phyloP scores from a whole-genome alignment of 2,888 invertebrate species.

The Ceraclea dissimilis region DNA sequence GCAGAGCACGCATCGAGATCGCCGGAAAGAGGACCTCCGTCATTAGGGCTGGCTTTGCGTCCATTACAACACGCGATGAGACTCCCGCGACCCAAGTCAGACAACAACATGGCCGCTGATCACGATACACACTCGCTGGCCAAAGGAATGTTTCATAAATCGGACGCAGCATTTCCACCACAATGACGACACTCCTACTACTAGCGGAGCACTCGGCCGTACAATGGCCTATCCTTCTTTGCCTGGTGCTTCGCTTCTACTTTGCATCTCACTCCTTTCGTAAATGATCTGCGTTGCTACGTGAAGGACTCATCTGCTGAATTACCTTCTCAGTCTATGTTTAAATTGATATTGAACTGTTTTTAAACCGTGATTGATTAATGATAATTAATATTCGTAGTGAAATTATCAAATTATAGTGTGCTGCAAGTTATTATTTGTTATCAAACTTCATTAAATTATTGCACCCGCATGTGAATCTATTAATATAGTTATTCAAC shows the following conservation, averaged over 20 bases:
- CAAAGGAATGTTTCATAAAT: conserved; percentile 64
- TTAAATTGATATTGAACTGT: not conserved
- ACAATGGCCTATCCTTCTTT: not conserved
- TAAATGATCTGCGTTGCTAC: not conserved
- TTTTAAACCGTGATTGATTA: not conserved
- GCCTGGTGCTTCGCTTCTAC: not conserved
- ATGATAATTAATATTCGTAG: not conserved
- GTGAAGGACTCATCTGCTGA: too few species aligned
- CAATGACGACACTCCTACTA: conserved; percentile 70
- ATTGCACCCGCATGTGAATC: too few species aligned
- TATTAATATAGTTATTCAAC: too few species aligned
- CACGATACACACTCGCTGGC: conserved; percentile 48
- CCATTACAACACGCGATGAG: conserved; percentile 49
- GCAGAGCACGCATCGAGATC: conserved; percentile 77
- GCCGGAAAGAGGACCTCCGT: conserved; percentile 60
- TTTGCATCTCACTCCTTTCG: not conserved
- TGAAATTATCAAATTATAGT: not conserved
- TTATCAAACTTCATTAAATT: too few species aligned
- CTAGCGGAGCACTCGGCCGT: conserved; percentile 39
- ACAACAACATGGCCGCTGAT: conserved; percentile 68
- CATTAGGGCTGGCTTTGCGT: conserved; percentile 64
- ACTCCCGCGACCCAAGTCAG: conserved; percentile 74
- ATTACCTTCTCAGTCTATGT: too few species aligned
- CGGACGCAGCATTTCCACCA: conserved; percentile 73
- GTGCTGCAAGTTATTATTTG: not conserved